phyloP scores from a whole-genome alignment of 2,113 vertebrate genomes.

The Burhinus bistriatus region DNA sequence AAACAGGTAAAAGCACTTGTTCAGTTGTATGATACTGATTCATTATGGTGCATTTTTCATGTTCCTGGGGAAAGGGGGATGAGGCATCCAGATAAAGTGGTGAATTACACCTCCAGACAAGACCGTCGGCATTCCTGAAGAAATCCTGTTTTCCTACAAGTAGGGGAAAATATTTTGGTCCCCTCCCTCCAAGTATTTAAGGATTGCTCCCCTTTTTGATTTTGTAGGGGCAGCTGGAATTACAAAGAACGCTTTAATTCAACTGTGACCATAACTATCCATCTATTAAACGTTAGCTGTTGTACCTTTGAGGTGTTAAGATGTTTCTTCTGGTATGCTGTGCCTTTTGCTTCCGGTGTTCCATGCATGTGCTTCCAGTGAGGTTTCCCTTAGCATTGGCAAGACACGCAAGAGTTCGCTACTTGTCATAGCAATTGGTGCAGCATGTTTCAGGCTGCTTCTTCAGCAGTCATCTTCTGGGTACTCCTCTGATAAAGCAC shows the following conservation, averaged over 20 bases:
- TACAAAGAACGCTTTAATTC: background rate
- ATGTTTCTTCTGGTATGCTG: background rate
- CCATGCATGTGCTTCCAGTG: background rate
- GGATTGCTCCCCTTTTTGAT: background rate
- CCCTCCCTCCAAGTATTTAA: background rate
- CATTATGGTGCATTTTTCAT: background rate
- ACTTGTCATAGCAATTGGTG: background rate
- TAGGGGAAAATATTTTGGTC: background rate
- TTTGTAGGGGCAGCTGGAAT: background rate
- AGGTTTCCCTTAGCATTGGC: background rate
- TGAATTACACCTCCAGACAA: background rate
- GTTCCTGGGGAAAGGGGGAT: background rate
- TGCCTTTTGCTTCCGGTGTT: background rate
- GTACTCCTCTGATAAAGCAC: background rate
- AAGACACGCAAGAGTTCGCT: accelerated
- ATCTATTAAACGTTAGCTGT: background rate
- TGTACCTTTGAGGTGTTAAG: background rate
- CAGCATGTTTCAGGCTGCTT: background rate
- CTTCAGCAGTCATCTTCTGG: background rate
- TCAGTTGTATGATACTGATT: accelerated
- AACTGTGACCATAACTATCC: background rate
- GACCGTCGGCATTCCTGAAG: background rate
- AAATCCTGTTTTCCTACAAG: background rate
- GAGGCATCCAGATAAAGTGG: background rate
- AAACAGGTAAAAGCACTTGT: background rate